Evolutionary conservation across 2,797 vertebrate species (phyloP), one percentile per base, ranked within the genome.

Genomic region (Melanotaenia boesemani): DNA sequence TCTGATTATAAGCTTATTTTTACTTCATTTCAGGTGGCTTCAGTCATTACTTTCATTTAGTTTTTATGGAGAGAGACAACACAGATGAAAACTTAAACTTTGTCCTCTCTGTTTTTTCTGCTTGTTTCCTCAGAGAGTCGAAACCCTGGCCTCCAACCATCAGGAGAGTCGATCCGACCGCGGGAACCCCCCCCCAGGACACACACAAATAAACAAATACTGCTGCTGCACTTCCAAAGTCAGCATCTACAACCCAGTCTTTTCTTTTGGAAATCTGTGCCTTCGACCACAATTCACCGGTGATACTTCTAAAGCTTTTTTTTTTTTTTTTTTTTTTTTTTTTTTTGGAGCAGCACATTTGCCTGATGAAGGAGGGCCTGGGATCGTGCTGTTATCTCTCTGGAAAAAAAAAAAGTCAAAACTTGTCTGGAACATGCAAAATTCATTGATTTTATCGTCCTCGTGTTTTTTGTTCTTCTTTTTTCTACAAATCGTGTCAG

Each of bases 241-340:
- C 63, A 73, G 63, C 80, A 72, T 76, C 77, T 59, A 26, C 67
- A 41, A 46, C 79, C 76, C 57, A 61, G 7, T 50, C 50, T 50
- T 32, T n/a, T 73, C 73, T 76, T 69, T 72, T 77, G 75, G 65
- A 92, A 89, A 84, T 79, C 89, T 91, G 94, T 95, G 94, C 94
- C 94, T 95, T 95, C 76, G 77, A 91, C 71, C 87, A 88, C 85
- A 67, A 69, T 72, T 89, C 83, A 84, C 81, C 87, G 34, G 79
- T 87, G 85, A 85, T 59, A 71, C 77, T 88, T 83, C 70, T 63
- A 60, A 73, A 77, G 37, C 34, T 67, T 67, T 70, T n/a, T 4
- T 62, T 61, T 20, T 30, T 34, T 70, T 20, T n/a, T n/a, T n/a
- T n/a, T 59, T 28, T 2, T 24, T 22, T 28, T 57, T 75, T 41